phyloP scores from a whole-genome alignment of 2,113 vertebrate species.

The Brachionichthys hirsutus region DNA sequence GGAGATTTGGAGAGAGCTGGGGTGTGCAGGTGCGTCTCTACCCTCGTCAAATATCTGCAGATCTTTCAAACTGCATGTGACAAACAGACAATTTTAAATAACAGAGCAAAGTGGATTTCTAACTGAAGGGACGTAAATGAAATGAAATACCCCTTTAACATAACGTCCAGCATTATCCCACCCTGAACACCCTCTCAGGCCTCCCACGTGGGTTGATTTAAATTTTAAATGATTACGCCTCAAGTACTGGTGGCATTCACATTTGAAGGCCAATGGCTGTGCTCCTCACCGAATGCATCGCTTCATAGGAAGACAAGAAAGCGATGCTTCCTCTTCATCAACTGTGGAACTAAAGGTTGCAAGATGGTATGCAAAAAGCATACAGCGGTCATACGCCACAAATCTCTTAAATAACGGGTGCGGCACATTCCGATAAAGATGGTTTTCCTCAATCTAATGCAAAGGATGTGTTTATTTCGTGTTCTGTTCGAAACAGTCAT shows the following conservation, averaged over 20 bases:
- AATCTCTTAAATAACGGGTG: background rate
- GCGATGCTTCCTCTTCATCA: too few relatives aligned
- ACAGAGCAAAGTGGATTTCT: slow-evolving; percentile 20
- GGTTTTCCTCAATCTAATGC: background rate
- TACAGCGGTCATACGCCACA: background rate
- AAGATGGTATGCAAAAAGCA: background rate
- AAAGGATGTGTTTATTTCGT: slow-evolving; percentile 8
- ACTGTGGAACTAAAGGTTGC: too few relatives aligned
- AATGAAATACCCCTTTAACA: slow-evolving; percentile 9
- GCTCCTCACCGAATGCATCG: background rate
- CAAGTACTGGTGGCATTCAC: slow-evolving; percentile 48
- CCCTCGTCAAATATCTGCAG: background rate
- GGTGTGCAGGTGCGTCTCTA: slow-evolving; percentile 4
- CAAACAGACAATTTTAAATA: background rate
- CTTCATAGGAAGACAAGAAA: background rate
- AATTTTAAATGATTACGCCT: slow-evolving; percentile 46
- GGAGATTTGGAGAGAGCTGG: slow-evolving; percentile 26
- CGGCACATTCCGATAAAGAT: background rate
- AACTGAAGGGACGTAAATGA: slow-evolving; percentile 24
- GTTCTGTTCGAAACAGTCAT: slow-evolving; percentile 7
- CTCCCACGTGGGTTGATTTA: slow-evolving; percentile 37
- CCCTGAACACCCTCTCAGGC: background rate
- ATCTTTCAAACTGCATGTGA: slow-evolving; percentile 4
- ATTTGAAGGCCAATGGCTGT: slow-evolving; percentile 6
- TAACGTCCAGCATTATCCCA: slow-evolving; percentile 6